A percentile compares a stretch with the other conserved stretches of the same genome.
Evolutionary conservation across 2,113 vertebrate species (phyloP).

Genomic region (Arothron firmamentum): DNA sequence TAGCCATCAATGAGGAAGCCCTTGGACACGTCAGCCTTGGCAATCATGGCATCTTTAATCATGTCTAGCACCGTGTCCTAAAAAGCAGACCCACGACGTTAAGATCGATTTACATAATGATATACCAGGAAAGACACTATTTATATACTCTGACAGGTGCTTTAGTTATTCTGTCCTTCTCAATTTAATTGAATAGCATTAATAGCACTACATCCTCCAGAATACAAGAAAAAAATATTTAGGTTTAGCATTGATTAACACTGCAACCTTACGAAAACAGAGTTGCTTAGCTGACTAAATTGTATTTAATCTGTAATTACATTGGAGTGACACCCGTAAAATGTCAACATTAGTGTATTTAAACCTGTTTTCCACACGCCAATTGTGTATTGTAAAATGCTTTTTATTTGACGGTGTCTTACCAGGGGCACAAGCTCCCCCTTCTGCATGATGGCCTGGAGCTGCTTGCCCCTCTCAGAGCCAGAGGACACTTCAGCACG

Average conservation of each 20-base stretch:
- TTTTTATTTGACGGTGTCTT: slow-evolving; percentile 44
- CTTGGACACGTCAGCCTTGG: slow-evolving; percentile 87
- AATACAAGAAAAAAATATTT: no score
- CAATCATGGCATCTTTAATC: slow-evolving; percentile 94
- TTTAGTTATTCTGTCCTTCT: background rate
- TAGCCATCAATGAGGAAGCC: slow-evolving; percentile 96
- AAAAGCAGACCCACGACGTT: slow-evolving; percentile 5
- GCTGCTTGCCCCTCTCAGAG: slow-evolving; percentile 87
- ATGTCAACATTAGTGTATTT: no score
- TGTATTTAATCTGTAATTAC: no score
- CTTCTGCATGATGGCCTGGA: slow-evolving; percentile 96
- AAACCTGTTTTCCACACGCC: no score
- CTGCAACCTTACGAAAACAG: background rate
- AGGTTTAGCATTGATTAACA: background rate
- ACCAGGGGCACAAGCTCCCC: slow-evolving; percentile 96
- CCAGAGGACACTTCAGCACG: slow-evolving; percentile 88
- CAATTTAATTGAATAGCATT: background rate
- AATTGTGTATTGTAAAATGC: background rate
- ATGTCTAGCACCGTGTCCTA: slow-evolving; percentile 97
- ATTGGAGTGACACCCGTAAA: no score
- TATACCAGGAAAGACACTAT: slow-evolving; percentile 2
- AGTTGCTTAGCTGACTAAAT: no score
- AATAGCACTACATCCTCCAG: no score
- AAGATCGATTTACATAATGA: slow-evolving; percentile 12
- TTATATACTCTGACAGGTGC: slow-evolving; percentile 9